These are phyloP conservation scores for Melanostoma mellinum DNA, from an alignment of 2,888 invertebrate genomes.

Conservation along the genomic window DNA sequence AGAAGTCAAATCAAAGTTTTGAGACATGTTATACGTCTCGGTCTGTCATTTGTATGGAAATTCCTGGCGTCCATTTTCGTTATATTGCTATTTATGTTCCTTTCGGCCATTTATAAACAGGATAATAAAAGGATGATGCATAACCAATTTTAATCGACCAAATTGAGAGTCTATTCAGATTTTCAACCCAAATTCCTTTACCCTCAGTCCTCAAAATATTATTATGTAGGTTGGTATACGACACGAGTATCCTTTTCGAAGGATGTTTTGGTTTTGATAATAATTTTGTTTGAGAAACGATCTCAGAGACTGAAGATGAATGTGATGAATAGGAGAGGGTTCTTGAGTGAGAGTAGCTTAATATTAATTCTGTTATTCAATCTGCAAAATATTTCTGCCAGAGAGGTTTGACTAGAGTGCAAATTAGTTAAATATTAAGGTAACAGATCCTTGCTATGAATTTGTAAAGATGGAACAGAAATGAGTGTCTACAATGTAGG, in stretches of 20 bases:
- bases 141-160: constrained; percentile 58
- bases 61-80: constrained; percentile 42
- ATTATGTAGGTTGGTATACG: too few relatives aligned
- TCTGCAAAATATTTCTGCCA: neutral
- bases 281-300: too few relatives aligned
- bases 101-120: constrained; percentile 22
- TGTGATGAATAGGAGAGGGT: too few relatives aligned
- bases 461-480: constrained; percentile 36
- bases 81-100: constrained; percentile 31
- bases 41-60: constrained; percentile 27
- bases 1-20: constrained; percentile 54
- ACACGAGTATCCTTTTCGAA: too few relatives aligned
- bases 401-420: constrained; percentile 29
- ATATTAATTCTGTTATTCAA: too few relatives aligned
- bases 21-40: constrained; percentile 8
- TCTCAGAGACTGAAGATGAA: too few relatives aligned
- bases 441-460: constrained; percentile 38
- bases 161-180: constrained; percentile 62
- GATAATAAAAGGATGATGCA: constrained; percentile 45
- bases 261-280: too few relatives aligned
- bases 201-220: neutral
- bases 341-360: too few relatives aligned
- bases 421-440: constrained; percentile 38
- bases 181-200: constrained; percentile 47
- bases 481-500: too few relatives aligned